Evolutionary conservation across 2,797 vertebrate genomes (phyloP), one percentile per base, ranked within the genome.

Genomic region (Pyrocephalus nanus): DNA sequence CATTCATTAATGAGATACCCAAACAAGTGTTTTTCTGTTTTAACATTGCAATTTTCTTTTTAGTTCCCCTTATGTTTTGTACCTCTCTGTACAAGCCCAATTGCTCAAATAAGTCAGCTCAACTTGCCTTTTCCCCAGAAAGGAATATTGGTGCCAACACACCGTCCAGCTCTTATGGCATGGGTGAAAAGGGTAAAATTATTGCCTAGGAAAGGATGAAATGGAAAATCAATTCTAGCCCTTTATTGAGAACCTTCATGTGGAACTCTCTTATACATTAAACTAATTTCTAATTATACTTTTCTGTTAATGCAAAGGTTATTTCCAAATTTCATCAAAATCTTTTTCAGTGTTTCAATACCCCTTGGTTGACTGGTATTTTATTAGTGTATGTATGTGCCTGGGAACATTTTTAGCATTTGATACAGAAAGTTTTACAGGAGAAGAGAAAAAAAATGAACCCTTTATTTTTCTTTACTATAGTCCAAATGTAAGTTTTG

Each of bases 1-100:
- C 0, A 0, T 20, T 57, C 6, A 4, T 48, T 67, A 55, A 58
- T 62, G 25, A 38, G 12, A 20, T 58, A 51, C 6, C 4, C 29
- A 57, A 73, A 50, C 7, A 58, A 19, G 6, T n/a, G 0, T n/a
- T 91, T 76, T 58, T 51, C 10, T 69, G 1, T n/a, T 70, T 89
- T 40, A 51, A 7, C 15, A 34, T 17, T 36, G 7, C 15, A 26
- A 11, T 88, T 80, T 83, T 64, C 6, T 34, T 48, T 47, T 87
- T 64, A 20, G 3, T 58, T 61, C 4, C 7, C 13, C 1, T 25
- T 75, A 6, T 17, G 13, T 22, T 84, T 83, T 69, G 8, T 62
- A 32, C 3, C 1, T 47, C 11, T 58, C 40, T 64, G 4, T 34
- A 23, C 23, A 71, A 71, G 29, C 48, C 32, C 18, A 30, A 2